Evolutionary conservation across 2,797 vertebrate species (phyloP), one percentile per base, ranked within the genome.

Genomic region (Rhodeus uyekii): DNA sequence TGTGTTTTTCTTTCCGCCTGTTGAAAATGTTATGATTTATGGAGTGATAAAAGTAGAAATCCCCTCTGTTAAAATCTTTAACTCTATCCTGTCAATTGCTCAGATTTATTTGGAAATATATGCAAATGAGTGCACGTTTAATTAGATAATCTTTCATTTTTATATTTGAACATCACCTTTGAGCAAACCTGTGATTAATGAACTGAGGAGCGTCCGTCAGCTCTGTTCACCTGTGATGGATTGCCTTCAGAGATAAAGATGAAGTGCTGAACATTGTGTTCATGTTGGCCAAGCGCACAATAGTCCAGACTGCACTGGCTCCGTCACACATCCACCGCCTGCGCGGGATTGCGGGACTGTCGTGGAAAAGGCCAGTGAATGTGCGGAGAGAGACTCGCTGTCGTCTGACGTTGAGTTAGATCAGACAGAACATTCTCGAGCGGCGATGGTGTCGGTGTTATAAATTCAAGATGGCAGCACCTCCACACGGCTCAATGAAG

Each of bases 401-500:
- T n/a, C 2, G 3, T 13, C 85, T 69, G 88, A 58, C 88, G 78
- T 88, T 89, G 89, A 91, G 86, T 84, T 88, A 90, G 90, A 93
- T 94, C 89, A 89, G 86, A 91, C 87, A 27, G 85, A 91, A 87
- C 92, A 73, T 92, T 89, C 90, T 89, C 19, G 80, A 86, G 86
- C 46, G 82, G n/a, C n/a, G n/a, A n/a, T n/a, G n/a, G n/a, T n/a
- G n/a, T n/a, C n/a, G n/a, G n/a, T 86, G 88, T 88, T 92, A 88
- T 90, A 91, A 92, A 94, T 93, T 88, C 87, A 91, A 90, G 92
- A 90, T n/a, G 91, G 90, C 92, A 92, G 90, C 90, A 86, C 89
- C 90, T 92, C 90, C 87, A 82, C 87, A 83, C 83, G 87, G 88
- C 68, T 85, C 90, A 90, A 89, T 89, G 90, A 88, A 90, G 92